These are phyloP conservation scores for Melanotaenia boesemani DNA, from an alignment of 2,797 vertebrate genomes.

Conservation along the genomic window DNA sequence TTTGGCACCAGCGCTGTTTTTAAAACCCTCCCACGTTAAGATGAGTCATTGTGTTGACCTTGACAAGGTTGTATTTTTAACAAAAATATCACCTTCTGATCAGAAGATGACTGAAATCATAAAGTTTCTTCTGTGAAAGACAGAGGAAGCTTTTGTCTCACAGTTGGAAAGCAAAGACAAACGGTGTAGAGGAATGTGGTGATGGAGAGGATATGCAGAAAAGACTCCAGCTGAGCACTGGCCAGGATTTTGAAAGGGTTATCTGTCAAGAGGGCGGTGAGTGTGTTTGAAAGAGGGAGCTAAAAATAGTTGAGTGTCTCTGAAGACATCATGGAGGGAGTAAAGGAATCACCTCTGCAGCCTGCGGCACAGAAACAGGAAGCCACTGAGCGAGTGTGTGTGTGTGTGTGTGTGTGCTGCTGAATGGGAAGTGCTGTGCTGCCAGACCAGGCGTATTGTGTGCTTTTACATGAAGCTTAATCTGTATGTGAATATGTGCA, in stretches of 20 bases:
- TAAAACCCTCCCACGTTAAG: no score
- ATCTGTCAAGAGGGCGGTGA: constrained; percentile 32
- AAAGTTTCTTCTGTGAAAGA: accelerated
- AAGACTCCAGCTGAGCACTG: constrained; percentile 9
- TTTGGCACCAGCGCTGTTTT: no score
- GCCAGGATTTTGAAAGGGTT: constrained; percentile 32
- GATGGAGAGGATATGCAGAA: constrained; percentile 19
- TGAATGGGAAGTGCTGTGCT: constrained; percentile 34
- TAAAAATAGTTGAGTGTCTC: constrained; percentile 72
- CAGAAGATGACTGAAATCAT: not conserved
- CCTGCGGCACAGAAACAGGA: constrained; percentile 42
- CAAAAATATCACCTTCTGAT: not conserved
- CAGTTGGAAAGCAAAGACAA: constrained; percentile 8
- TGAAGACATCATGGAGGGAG: constrained; percentile 51
- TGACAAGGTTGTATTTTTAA: not conserved
- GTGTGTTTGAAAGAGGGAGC: constrained; percentile 36
- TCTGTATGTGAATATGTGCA: constrained; percentile 5
- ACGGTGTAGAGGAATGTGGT: constrained; percentile 3
- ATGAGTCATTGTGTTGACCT: constrained; percentile 12
- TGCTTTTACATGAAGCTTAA: constrained; percentile 10
- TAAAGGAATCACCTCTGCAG: constrained; percentile 69
- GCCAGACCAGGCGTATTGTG: not conserved
- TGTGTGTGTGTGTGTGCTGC: not conserved
- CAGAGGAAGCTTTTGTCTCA: not conserved
- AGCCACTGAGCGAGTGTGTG: constrained; percentile 9